Evolutionary conservation across 2,113 vertebrate species (phyloP).

Genomic region (Rhegmatorhina hoffmannsi): DNA sequence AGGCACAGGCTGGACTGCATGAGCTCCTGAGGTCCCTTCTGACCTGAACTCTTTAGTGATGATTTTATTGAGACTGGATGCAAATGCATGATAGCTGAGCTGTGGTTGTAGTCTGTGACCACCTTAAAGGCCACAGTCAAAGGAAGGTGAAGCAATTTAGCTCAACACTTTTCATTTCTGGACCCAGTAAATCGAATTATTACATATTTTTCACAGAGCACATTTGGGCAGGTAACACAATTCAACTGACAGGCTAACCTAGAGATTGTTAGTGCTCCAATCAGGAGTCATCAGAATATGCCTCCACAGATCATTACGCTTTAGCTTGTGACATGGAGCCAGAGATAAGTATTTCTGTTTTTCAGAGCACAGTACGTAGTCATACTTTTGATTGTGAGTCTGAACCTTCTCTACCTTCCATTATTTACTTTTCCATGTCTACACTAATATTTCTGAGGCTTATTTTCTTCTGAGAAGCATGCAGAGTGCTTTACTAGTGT

Average conservation of each 20-base stretch:
- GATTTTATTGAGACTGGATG: neutral
- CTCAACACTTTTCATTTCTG: neutral
- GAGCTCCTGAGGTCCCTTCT: neutral
- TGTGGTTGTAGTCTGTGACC: neutral
- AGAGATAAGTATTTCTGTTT: neutral
- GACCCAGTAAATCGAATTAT: neutral
- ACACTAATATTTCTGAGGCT: neutral
- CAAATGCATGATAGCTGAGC: fast-evolving
- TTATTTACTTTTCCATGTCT: neutral
- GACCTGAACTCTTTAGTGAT: neutral
- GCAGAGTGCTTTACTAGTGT: neutral
- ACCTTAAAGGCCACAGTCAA: neutral
- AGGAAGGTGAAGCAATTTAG: neutral
- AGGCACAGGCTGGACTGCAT: neutral
- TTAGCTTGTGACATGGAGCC: neutral
- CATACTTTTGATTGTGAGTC: neutral
- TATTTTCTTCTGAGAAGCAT: neutral
- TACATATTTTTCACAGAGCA: fast-evolving
- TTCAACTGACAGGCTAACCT: neutral
- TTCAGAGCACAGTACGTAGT: neutral
- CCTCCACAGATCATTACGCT: neutral
- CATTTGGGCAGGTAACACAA: neutral
- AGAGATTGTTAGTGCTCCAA: neutral
- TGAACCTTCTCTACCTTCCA: neutral
- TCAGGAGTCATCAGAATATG: neutral